phyloP scores from a whole-genome alignment of 2,888 invertebrate genomes.

The Acanthosepion pharaonis region DNA sequence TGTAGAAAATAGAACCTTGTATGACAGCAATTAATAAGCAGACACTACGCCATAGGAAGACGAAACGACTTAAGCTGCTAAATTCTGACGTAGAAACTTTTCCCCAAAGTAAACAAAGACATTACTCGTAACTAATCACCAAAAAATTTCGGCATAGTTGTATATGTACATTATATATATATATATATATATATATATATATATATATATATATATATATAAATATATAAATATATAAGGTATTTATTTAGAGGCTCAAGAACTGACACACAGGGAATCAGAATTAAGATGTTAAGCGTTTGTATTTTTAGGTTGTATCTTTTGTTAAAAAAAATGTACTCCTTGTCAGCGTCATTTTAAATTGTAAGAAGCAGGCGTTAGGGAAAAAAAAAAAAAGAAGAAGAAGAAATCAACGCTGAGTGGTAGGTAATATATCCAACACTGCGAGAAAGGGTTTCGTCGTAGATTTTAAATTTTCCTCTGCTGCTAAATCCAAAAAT shows the following conservation, averaged over 20 bases:
- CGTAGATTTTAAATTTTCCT: neutral
- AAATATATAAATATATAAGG: neutral
- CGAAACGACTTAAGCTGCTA: too few species aligned
- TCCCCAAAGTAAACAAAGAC: too few species aligned
- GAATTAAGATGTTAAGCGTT: too few species aligned
- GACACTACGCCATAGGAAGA: too few species aligned
- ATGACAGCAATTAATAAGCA: too few species aligned
- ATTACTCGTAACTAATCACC: too few species aligned
- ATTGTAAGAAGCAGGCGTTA: neutral
- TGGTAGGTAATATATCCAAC: neutral
- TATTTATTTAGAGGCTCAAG: neutral
- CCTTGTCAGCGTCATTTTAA: neutral
- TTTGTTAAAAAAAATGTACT: neutral
- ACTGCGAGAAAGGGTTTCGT: neutral
- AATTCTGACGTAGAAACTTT: too few species aligned
- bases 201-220: neutral
- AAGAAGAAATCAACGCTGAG: neutral
- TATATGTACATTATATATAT: neutral
- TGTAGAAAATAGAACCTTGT: too few species aligned
- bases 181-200: neutral
- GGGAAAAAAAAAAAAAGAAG: too few species aligned
- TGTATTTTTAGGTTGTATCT: neutral
- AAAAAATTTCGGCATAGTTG: too few species aligned
- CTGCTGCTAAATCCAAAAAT: neutral
- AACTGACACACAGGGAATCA: neutral